Base-by-base conservation (phyloP, 2,888 invertebrate species). In the Pammene aurita region DNA sequence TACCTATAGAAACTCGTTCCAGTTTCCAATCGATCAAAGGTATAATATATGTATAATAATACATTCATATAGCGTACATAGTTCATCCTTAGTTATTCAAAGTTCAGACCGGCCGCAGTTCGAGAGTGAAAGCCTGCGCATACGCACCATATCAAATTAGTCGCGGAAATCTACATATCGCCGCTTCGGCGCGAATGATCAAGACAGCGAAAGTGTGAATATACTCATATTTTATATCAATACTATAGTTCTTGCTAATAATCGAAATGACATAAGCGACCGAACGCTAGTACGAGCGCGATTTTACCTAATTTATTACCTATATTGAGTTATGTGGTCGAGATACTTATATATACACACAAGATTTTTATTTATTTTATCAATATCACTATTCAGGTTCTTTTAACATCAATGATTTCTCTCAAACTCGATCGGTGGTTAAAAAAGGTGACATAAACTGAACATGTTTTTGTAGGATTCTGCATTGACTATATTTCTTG, bases 121-220 rank as follows among this genome's bases (percentile, higher is more conserved):
- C 56, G 81, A 85, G 80, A 86, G 86, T 85, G 86, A 86, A 86
- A 85, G 85, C 81, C 75, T 72, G 72, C 73, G 72, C 73, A 74
- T 70, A 73, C 74, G 71, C 73, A 75, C 72, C 76, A 63, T 78
- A 79, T 77, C 75, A 73, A 78, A 67, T 68, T 71, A 60, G 68
- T 44, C 10, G 58, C 34, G 64, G 65, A 71, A 71, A 71, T 71
- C 71, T 67, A 52, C 63, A 67, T 60, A 67, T 58, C 56, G 57
- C 63, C 38, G 63, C 67, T 41, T 61, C 71, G 66, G 52, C 26
- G 54, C 54, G 48, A 64, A 65, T 68, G 65, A 56, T 48, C 68
- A 61, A 46, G 60, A 58, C 63, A 26, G 60, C 52, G 68, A 69
- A 69, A 69, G 68, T 69, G 68, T 58, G 38, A 64, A 64, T 57